These are phyloP conservation scores for Apolygus lucorum DNA, from an alignment of 1,140 invertebrate species.

Conservation along the genomic window DNA sequence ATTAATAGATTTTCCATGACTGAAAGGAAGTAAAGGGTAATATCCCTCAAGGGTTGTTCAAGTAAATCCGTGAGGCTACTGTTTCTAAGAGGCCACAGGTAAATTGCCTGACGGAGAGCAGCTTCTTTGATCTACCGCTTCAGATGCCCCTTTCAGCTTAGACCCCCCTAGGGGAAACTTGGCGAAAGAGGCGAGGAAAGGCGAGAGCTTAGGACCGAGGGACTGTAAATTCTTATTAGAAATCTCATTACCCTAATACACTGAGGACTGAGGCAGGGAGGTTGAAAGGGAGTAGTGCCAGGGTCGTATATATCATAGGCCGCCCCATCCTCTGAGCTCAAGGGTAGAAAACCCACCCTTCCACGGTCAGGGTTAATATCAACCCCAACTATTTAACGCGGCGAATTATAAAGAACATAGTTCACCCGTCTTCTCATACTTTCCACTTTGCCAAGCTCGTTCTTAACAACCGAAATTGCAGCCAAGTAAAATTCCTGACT, in stretches of 20 bases:
- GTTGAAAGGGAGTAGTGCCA: not conserved
- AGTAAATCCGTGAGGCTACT: not conserved
- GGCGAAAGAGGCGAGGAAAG: not conserved
- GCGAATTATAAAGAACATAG: not conserved
- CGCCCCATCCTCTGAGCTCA: not conserved
- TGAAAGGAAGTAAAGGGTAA: no score
- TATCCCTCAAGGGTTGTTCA: no score
- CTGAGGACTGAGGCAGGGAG: not conserved
- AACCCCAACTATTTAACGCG: not conserved
- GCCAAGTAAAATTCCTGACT: not conserved
- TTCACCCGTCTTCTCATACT: not conserved
- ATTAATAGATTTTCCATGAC: no score
- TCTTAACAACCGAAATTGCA: no score
- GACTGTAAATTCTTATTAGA: conserved; percentile 16
- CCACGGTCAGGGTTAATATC: not conserved
- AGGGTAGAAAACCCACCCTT: not conserved
- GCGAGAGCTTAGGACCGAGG: conserved; percentile 3
- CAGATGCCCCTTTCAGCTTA: not conserved
- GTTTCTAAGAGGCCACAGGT: not conserved
- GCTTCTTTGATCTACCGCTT: not conserved
- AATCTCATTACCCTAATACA: conserved; percentile 17
- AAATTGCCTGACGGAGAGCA: not conserved
- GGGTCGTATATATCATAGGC: not conserved
- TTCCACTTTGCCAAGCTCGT: not conserved
- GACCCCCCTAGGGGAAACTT: not conserved